Evolutionary conservation across 2,888 invertebrate species (phyloP).

Genomic region (Chaetogeoica ovagalla): DNA sequence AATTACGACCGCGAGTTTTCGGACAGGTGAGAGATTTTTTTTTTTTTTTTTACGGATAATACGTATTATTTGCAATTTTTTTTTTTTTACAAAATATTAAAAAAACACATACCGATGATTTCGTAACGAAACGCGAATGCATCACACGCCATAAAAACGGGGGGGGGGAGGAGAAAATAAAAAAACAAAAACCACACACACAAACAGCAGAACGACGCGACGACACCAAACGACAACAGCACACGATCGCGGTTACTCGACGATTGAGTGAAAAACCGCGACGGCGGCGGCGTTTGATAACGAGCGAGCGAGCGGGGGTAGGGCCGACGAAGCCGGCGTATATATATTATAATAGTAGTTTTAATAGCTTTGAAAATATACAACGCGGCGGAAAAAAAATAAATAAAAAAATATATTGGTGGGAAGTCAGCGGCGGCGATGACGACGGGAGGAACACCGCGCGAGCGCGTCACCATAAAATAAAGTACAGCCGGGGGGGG

Average conservation of each 20-base stretch:
- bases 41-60: too few relatives aligned
- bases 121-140: constrained; percentile 35
- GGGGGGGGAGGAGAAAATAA: too few relatives aligned
- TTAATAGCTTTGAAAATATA: constrained; percentile 49
- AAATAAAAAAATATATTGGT: not conserved
- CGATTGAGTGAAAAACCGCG: constrained; percentile 31
- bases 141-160: not conserved
- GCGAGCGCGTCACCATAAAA: not conserved
- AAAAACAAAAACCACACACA: not conserved
- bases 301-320: not conserved
- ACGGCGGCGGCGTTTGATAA: constrained; percentile 7
- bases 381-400: not conserved
- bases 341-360: too few relatives aligned
- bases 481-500: too few relatives aligned
- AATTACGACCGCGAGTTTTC: too few relatives aligned
- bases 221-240: not conserved
- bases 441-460: constrained; percentile 5
- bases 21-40: too few relatives aligned
- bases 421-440: constrained; percentile 17
- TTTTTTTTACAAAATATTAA: too few relatives aligned
- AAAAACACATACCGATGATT: constrained; percentile 50
- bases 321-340: constrained; percentile 10
- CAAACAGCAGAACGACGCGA: too few relatives aligned
- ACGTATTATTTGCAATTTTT: too few relatives aligned
- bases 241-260: constrained; percentile 38